A percentile compares a stretch with the other conserved stretches of the same genome.
Evolutionary conservation across 2,113 vertebrate genomes (phyloP).

Genomic region (Odocoileus virginianus): DNA sequence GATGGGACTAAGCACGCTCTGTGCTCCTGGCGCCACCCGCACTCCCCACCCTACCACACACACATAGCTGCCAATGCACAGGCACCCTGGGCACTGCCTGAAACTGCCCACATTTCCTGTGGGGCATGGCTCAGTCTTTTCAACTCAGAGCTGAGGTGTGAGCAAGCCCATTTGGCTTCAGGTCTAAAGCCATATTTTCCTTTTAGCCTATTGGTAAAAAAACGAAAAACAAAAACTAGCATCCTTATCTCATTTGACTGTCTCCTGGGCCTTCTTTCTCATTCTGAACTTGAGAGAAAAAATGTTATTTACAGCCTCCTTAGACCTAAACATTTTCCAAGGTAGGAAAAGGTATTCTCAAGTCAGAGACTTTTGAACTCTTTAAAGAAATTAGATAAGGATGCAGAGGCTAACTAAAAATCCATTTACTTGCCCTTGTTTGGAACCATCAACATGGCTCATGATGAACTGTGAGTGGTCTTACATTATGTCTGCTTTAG

Average conservation of each 20-base stretch:
- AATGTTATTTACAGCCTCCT: not conserved
- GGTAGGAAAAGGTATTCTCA: not conserved
- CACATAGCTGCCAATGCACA: not conserved
- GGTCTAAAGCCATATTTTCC: not conserved
- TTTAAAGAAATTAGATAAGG: not conserved
- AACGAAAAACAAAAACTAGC: not conserved
- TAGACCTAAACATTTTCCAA: slow-evolving; percentile 18
- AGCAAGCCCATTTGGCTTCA: not conserved
- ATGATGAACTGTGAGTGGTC: not conserved
- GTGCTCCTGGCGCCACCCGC: fast-evolving
- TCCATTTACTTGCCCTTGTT: not conserved
- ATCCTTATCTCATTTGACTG: not conserved
- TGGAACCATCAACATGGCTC: not conserved
- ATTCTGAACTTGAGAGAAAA: not conserved
- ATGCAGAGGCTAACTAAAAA: not conserved
- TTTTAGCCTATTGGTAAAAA: not conserved
- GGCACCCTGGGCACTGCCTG: not conserved
- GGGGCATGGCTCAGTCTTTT: not conserved
- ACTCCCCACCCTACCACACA: fast-evolving
- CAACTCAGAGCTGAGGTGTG: not conserved
- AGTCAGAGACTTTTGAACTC: not conserved
- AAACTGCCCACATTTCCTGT: not conserved
- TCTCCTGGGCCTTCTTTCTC: not conserved
- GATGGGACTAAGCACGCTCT: not conserved
- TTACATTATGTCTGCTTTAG: not conserved